A percentile compares a stretch with the other conserved stretches of the same genome.
Evolutionary conservation across 2,113 vertebrate genomes (phyloP).

Genomic region (Piprites chloris): DNA sequence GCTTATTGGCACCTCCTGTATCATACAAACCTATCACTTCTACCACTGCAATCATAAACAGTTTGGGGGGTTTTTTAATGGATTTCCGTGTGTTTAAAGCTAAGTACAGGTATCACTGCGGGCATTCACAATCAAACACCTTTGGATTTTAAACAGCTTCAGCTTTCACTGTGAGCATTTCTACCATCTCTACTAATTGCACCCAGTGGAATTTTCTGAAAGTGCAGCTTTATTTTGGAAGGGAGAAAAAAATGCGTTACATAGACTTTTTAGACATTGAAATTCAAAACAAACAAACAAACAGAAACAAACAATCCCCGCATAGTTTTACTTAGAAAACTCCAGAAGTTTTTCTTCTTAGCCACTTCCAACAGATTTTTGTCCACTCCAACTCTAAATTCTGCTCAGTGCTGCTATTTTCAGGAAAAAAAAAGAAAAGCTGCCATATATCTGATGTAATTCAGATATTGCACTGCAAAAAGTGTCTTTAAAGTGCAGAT

Average conservation of each 20-base stretch:
- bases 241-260: not conserved
- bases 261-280: not conserved
- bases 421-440: not conserved
- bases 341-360: not conserved
- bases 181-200: slow-evolving; percentile 1
- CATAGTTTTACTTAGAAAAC: not conserved
- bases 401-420: not conserved
- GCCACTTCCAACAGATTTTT: not conserved
- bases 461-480: not conserved
- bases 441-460: not conserved
- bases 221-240: not conserved
- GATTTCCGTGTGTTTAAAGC: not conserved
- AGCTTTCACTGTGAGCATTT: not conserved
- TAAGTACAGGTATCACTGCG: not conserved
- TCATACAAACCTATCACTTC: not conserved
- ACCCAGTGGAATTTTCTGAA: slow-evolving; percentile 22
- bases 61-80: not conserved
- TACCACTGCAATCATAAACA: not conserved
- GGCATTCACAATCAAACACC: not conserved
- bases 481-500: not conserved
- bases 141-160: not conserved
- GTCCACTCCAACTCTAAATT: not conserved
- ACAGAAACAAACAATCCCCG: accelerated
- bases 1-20: accelerated
- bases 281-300: not conserved